phyloP scores from a whole-genome alignment of 2,113 vertebrate genomes.

The Notothenia coriiceps region DNA sequence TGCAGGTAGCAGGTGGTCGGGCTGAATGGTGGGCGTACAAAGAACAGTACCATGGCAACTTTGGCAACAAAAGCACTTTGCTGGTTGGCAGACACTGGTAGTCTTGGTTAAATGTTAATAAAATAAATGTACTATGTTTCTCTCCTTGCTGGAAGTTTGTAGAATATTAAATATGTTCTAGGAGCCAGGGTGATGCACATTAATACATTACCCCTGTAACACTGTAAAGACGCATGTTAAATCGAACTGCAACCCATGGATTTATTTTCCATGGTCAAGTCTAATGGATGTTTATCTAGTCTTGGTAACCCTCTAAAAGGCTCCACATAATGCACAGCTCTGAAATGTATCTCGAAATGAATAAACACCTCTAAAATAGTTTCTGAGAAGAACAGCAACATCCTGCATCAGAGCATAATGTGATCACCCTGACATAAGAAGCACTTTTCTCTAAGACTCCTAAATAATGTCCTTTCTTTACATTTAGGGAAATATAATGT shows the following conservation, averaged over 20 bases:
- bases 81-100: background rate
- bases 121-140: background rate
- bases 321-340: background rate
- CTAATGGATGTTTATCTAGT: background rate
- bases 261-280: background rate
- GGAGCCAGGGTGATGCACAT: background rate
- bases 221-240: background rate
- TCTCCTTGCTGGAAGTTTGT: background rate
- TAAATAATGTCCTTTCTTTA: background rate
- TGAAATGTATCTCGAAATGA: background rate
- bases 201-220: background rate
- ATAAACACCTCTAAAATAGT: background rate
- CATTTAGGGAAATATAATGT: slow-evolving; percentile 8
- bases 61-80: background rate
- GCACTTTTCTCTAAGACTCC: slow-evolving; percentile 1
- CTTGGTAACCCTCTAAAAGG: background rate
- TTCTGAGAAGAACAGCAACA: background rate
- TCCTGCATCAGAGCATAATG: background rate
- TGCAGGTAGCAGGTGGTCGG: background rate
- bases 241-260: background rate
- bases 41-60: background rate
- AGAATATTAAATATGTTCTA: background rate
- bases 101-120: background rate
- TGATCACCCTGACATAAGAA: background rate
- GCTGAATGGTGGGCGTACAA: background rate